Evolutionary conservation across 2,113 vertebrate genomes (phyloP).

Genomic region (Sigmodon hispidus): DNA sequence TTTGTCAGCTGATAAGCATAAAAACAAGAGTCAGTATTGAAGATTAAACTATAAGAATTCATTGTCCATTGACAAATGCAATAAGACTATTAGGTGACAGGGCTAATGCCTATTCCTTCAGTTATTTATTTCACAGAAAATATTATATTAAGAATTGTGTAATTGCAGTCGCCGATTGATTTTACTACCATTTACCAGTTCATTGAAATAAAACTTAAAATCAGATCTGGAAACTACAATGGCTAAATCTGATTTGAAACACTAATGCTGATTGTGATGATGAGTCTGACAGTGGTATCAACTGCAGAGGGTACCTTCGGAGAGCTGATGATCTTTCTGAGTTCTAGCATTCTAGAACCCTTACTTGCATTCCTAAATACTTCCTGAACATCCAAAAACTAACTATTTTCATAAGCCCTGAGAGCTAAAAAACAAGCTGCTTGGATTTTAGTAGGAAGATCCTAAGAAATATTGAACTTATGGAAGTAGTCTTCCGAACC

Average conservation of each 20-base stretch:
- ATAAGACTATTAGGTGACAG: neutral
- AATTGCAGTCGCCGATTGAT: slow-evolving; percentile 60
- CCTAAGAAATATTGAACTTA: neutral
- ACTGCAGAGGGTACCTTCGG: neutral
- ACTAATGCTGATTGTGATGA: neutral
- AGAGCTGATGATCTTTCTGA: neutral
- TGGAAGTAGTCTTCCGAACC: neutral
- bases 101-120: slow-evolving; percentile 24
- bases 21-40: neutral
- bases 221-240: slow-evolving; percentile 45
- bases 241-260: slow-evolving; percentile 67
- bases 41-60: neutral
- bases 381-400: slow-evolving; percentile 12
- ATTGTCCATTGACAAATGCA: neutral
- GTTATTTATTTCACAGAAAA: neutral
- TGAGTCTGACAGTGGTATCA: neutral
- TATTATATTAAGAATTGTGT: slow-evolving; percentile 19
- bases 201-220: slow-evolving; percentile 55
- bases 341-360: neutral
- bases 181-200: slow-evolving; percentile 63
- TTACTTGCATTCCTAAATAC: neutral
- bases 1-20: neutral
- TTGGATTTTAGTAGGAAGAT: neutral
- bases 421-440: neutral
- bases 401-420: neutral